Conservation (phyloP, 2,113 vertebrate species). For the Saimiri boliviensis region DNA sequence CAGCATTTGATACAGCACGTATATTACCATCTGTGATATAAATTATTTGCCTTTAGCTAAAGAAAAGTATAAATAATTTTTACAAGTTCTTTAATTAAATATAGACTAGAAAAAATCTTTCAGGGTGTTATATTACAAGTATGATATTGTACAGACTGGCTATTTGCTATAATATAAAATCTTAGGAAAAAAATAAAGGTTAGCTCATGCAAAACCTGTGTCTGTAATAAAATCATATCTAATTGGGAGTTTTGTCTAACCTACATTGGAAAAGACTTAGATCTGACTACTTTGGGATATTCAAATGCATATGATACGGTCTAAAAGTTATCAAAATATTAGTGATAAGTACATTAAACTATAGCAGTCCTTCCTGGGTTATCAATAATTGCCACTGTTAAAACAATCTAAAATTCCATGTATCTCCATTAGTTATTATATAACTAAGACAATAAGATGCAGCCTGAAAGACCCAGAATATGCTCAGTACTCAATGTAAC, state of each 20-base stretch:
- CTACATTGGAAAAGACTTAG: slow-evolving; percentile 1
- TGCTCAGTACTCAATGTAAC: background rate
- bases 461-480: background rate
- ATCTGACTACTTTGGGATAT: background rate
- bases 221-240: slow-evolving; percentile 43
- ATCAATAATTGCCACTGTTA: background rate
- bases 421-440: background rate
- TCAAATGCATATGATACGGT: background rate
- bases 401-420: background rate
- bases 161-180: background rate
- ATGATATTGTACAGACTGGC: background rate
- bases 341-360: background rate
- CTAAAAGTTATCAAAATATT: background rate
- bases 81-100: slow-evolving; percentile 37
- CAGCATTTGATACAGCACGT: background rate
- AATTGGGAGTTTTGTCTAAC: background rate
- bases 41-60: slow-evolving; percentile 13
- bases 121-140: background rate
- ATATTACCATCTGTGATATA: background rate
- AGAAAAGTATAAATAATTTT: slow-evolving; percentile 28
- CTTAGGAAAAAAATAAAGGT: background rate
- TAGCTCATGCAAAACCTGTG: background rate
- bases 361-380: background rate
- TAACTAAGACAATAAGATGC: background rate
- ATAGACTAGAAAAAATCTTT: slow-evolving; percentile 45